A percentile compares a stretch with the other conserved stretches of the same genome.
Conservation (phyloP, 2,797 vertebrate species). For the Danio jaintianensis region DNA sequence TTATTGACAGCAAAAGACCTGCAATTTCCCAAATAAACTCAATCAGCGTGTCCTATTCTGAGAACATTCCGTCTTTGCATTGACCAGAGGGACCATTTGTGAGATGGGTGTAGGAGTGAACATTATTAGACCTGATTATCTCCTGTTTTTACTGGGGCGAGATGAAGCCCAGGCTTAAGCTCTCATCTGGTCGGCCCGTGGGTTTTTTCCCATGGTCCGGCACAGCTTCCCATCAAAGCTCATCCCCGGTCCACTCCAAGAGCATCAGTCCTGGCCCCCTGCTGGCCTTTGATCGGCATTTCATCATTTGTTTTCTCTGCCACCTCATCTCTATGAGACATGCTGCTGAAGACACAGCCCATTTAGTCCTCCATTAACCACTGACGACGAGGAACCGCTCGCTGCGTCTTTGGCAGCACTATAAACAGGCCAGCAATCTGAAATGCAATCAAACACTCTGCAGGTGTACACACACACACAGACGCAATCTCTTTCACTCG, state of each 20-base stretch:
- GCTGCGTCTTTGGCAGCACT: slow-evolving; percentile 57
- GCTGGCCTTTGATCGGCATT: slow-evolving; percentile 66
- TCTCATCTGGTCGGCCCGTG: slow-evolving; percentile 20
- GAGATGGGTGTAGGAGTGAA: slow-evolving; percentile 13
- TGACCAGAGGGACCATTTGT: slow-evolving; percentile 28
- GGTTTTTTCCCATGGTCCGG: slow-evolving; percentile 40
- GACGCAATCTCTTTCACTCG: slow-evolving; percentile 42
- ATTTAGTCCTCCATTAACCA: slow-evolving; percentile 45
- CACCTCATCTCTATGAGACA: slow-evolving; percentile 54
- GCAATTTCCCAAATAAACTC: no score
- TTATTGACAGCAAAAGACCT: no score
- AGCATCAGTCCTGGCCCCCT: slow-evolving; percentile 63
- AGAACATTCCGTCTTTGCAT: slow-evolving; percentile 18
- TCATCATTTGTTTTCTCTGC: slow-evolving; percentile 67
- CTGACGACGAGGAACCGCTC: slow-evolving; percentile 50
- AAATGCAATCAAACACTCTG: slow-evolving; percentile 59
- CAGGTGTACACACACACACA: slow-evolving; percentile 55
- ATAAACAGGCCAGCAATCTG: slow-evolving; percentile 50
- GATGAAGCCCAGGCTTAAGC: slow-evolving; percentile 28
- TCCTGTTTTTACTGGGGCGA: slow-evolving; percentile 45
- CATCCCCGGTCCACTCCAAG: slow-evolving; percentile 62
- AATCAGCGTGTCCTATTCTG: not conserved
- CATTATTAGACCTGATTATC: slow-evolving; percentile 39
- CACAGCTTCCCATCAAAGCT: slow-evolving; percentile 57
- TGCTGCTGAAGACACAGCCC: slow-evolving; percentile 47